Base-by-base conservation (phyloP, 2,797 vertebrate species). In the Arnoldichthys spilopterus region DNA sequence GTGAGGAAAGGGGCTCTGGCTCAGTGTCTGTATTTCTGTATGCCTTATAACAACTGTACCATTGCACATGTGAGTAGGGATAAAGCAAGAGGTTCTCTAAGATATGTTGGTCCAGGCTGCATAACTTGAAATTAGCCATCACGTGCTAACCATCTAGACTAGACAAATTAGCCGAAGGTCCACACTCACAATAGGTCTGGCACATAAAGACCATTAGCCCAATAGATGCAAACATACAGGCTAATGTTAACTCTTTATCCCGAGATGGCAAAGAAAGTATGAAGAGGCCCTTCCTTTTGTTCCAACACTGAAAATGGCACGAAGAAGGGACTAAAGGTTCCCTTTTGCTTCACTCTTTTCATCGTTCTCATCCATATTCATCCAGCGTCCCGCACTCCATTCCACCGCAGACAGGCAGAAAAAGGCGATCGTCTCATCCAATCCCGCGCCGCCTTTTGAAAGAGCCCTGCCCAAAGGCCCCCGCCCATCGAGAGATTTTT, bases 351-450 rank as follows among this genome's bases (percentile, higher is more conserved):
- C 85, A 78, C 81, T 90, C 86, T 88, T 91, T 93, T 92, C 87
- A 92, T 88, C 85, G 56, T 83, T 85, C 79, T 91, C 91, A 93
- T 94, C 88, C 88, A 93, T 94, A 94, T 93, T 94, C 89, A 93
- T 90, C 82, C 22, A 82, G 84, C 49, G 69, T 76, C 77, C 85
- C 76, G 5, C 83, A 84, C 81, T 80, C 92, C 91, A 88, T 92
- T 93, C 88, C 87, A 84, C 45, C n/a, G 66, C 66, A 86, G 26
- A 84, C 82, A 81, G 28, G 83, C 84, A 58, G 75, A 80, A 82
- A 90, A 74, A 71, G 87, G 78, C 86, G 54, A 84, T 83, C 79
- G 76, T 77, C 82, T 86, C 82, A 61, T 34, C 93, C 93, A 94
- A 93, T 92, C 81, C 63, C 64, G 56, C 24, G 79, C 83, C 80